Percentiles rank a stretch among this genome's conserved stretches.
Evolutionary conservation across 1,140 invertebrate species (phyloP).

Genomic region (Drosophila trapezifrons): DNA sequence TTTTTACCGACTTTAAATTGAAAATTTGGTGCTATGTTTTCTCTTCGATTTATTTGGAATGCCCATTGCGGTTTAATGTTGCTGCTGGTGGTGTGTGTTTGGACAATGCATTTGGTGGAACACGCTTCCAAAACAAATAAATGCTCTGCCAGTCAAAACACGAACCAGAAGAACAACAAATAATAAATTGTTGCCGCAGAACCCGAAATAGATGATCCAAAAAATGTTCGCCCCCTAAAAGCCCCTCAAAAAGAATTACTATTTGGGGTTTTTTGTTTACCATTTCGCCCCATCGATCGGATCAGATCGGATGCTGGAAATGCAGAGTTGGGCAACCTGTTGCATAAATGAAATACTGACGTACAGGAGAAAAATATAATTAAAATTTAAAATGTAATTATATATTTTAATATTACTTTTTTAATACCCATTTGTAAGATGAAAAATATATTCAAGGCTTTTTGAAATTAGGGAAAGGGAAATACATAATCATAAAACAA

Average conservation of each 20-base stretch:
- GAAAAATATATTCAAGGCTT: too few species aligned
- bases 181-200: constrained; percentile 37
- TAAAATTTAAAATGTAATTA: neutral
- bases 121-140: constrained; percentile 58
- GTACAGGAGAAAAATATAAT: neutral
- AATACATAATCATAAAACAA: too few species aligned
- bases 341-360: constrained; percentile 28
- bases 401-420: neutral
- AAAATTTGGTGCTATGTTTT: constrained; percentile 24
- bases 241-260: constrained; percentile 20
- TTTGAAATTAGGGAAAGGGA: too few species aligned
- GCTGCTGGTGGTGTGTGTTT: constrained; percentile 8
- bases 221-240: constrained; percentile 8
- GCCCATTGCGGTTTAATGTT: constrained; percentile 27
- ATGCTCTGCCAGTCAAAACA: constrained; percentile 59
- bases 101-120: constrained; percentile 56
- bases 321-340: constrained; percentile 70
- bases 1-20: constrained; percentile 15
- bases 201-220: constrained; percentile 33
- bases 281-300: constrained; percentile 15
- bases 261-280: constrained; percentile 50
- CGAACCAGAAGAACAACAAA: constrained; percentile 32
- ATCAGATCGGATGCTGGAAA: constrained; percentile 25
- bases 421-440: too few species aligned
- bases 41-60: constrained; percentile 7